These are phyloP conservation scores for Phalacrocorax brasilianus DNA, from an alignment of 2,113 vertebrate genomes.

Conservation along the genomic window DNA sequence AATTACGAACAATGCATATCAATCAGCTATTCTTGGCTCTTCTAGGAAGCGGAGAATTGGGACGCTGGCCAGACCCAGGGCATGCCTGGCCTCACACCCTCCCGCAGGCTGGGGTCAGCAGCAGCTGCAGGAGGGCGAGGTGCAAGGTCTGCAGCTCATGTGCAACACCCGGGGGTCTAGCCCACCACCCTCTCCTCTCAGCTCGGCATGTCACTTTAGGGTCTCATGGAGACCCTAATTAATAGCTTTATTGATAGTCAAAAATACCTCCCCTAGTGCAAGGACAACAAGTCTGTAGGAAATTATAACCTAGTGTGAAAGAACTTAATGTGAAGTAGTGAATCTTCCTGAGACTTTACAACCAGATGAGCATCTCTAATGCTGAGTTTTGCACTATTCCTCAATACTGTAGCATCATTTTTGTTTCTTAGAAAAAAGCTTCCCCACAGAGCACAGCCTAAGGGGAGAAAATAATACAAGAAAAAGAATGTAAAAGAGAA, in stretches of 20 bases:
- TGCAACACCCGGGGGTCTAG: neutral
- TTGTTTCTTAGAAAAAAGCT: neutral
- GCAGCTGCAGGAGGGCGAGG: neutral
- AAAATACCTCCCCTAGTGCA: neutral
- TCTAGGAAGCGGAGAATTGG: neutral
- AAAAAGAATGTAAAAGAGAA: neutral
- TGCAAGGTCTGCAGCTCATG: accelerated
- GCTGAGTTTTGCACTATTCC: neutral
- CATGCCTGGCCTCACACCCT: neutral
- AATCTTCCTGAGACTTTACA: neutral
- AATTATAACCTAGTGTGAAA: neutral
- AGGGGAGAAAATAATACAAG: neutral
- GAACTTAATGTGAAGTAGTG: neutral
- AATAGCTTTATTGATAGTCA: neutral
- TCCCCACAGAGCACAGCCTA: neutral
- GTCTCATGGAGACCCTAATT: neutral
- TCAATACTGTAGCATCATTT: neutral
- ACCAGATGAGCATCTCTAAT: neutral
- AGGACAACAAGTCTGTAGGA: neutral
- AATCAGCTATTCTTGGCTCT: neutral
- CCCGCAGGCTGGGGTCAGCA: neutral
- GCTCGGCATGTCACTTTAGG: neutral
- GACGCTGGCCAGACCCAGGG: accelerated
- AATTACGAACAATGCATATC: neutral
- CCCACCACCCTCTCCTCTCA: neutral